Evolutionary conservation across 2,888 invertebrate genomes (phyloP), one percentile per base, ranked within the genome.

Genomic region (Agrenia bidenticulata): DNA sequence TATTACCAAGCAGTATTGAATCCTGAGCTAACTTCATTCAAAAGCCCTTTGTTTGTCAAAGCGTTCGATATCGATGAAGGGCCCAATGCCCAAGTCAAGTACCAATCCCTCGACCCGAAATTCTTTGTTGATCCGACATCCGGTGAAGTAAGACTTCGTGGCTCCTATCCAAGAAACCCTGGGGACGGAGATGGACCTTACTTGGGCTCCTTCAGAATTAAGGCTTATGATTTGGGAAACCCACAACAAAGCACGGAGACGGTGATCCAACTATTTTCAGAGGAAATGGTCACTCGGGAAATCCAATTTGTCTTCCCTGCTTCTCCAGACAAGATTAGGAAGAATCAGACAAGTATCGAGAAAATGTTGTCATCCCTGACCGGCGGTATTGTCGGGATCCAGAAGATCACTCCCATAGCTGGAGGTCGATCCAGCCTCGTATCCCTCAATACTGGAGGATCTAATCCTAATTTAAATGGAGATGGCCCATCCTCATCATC

Each of bases 1-100:
- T 81, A 87, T 13, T 94, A 93, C 78, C 90, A 90, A 78, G 92
- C 91, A 76, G 88, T 90, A 73, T 80, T 94, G 66, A 87, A 89
- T 54, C 83, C 87, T 7, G 88, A 88, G 78, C 81, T 88, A 73
- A 85, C 84, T 70, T 87, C 88, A 77, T 91, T 93, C 77, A 90
- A 90, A 2, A 85, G 86, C 54, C 84, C 87, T 59, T 89, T 90
- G n/a, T 83, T 88, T 76, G 85, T 93, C 62, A 90, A 88, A 78
- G 84, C 75, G 11, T 66, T 66, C 27, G 75, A 75, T 66, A 17
- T 45, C 13, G 75, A 75, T 66, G 68, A 71, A 21, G 67, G 66
- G 41, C 54, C 61, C 41, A 70, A 75, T 51, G 57, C 71, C 15
- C 67, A 74, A 45, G 63, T 75, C 9, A 51, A 69, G 23, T 75